Percentiles rank a stretch among this genome's conserved stretches.
Evolutionary conservation across 2,797 vertebrate species (phyloP).

Genomic region (Merluccius polli): DNA sequence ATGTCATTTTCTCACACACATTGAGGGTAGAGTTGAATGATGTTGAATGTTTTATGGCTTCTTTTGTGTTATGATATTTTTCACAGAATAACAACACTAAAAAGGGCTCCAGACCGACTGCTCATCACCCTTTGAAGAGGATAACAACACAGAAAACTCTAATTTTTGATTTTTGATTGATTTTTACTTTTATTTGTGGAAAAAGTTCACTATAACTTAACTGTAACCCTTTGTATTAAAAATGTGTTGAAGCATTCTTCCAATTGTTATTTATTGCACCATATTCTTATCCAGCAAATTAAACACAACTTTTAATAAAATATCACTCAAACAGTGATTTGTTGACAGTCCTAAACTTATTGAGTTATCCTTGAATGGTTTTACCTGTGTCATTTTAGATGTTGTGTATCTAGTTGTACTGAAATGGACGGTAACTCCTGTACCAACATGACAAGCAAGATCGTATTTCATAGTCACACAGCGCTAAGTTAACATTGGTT

Average conservation of each 20-base stretch:
- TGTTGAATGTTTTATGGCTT: conserved; percentile 79
- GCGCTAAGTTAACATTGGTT: not conserved
- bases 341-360: not conserved
- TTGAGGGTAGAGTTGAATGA: conserved; percentile 66
- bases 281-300: not conserved
- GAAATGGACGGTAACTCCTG: not conserved
- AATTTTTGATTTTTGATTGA: not conserved
- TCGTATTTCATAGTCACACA: not conserved
- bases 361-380: not conserved
- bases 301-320: not conserved
- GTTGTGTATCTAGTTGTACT: not conserved
- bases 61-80: conserved; percentile 58
- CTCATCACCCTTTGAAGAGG: conserved; percentile 6
- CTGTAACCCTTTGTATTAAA: not conserved
- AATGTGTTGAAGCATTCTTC: not conserved
- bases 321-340: not conserved
- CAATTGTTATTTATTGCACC: not conserved
- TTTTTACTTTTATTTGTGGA: too few species aligned
- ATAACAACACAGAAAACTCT: not conserved
- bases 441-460: not conserved
- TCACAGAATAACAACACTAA: conserved; percentile 35
- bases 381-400: not conserved
- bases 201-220: not conserved
- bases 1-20: conserved; percentile 68
- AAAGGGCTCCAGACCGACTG: conserved; percentile 23